A percentile compares a stretch with the other conserved stretches of the same genome.
These are phyloP conservation scores for Epinotia demarniana DNA, from an alignment of 2,888 invertebrate genomes.

Conservation along the genomic window DNA sequence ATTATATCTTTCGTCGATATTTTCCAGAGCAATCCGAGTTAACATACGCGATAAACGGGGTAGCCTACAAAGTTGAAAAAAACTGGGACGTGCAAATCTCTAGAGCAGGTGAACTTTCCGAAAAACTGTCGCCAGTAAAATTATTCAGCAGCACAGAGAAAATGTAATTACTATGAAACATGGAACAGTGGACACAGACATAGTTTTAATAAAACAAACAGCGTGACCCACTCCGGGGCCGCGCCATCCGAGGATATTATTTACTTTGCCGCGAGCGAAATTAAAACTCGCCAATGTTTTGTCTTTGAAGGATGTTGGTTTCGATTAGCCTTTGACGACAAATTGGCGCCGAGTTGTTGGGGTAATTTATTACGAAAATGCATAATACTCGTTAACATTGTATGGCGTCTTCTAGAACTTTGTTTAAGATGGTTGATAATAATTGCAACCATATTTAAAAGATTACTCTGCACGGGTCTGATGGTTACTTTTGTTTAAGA, in stretches of 20 bases:
- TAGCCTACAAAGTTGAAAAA: slow-evolving; percentile 15
- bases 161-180: slow-evolving; percentile 61
- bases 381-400: neutral
- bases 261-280: slow-evolving; percentile 28
- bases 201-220: slow-evolving; percentile 54
- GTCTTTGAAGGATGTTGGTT: slow-evolving; percentile 16
- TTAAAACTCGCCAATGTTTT: slow-evolving; percentile 33
- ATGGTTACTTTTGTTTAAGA: no score
- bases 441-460: no score
- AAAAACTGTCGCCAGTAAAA: slow-evolving; percentile 42
- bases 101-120: slow-evolving; percentile 19
- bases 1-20: neutral
- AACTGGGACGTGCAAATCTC: slow-evolving; percentile 7
- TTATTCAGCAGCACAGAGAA: slow-evolving; percentile 53
- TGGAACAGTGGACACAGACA: slow-evolving; percentile 49
- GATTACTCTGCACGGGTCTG: no score
- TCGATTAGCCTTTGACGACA: slow-evolving; percentile 24
- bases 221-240: slow-evolving; percentile 15
- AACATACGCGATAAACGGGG: neutral
- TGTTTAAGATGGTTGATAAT: neutral
- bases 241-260: slow-evolving; percentile 27
- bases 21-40: neutral
- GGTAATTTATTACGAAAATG: slow-evolving; percentile 3
- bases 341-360: neutral
- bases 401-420: neutral